Percentiles rank a stretch among this genome's conserved stretches.
phyloP scores from a whole-genome alignment of 2,888 invertebrate species.

The Tuta absoluta region DNA sequence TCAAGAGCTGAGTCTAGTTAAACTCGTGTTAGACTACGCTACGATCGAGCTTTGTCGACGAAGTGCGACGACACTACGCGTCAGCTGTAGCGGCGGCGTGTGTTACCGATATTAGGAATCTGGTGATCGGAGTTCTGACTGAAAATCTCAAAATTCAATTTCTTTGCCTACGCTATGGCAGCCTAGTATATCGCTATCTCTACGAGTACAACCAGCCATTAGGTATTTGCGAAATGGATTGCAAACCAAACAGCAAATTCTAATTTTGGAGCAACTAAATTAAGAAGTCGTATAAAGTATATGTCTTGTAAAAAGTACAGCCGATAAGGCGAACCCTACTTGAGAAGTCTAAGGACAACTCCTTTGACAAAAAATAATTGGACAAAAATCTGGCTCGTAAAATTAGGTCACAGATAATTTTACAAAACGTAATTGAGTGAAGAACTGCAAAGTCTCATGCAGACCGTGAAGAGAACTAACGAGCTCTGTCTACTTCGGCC shows the following conservation, averaged over 20 bases:
- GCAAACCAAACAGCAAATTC: background rate
- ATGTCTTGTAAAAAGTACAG: background rate
- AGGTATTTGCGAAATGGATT: background rate
- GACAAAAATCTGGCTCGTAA: background rate
- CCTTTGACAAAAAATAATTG: conserved; percentile 14
- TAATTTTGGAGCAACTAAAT: background rate
- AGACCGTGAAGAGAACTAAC: conserved; percentile 24
- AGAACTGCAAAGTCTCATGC: conserved; percentile 22
- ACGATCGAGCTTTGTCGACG: background rate
- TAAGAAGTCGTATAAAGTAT: background rate
- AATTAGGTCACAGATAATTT: conserved; percentile 20
- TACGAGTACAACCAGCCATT: no score
- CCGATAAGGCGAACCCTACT: background rate
- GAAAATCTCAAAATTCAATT: no score
- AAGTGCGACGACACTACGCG: background rate
- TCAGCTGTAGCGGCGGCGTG: background rate
- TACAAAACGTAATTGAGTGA: conserved; percentile 21
- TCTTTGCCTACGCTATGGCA: no score
- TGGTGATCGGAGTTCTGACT: no score
- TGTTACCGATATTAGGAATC: no score
- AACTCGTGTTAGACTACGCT: background rate
- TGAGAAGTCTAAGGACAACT: background rate
- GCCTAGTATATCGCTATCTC: no score
- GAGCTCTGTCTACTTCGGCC: conserved; percentile 12
- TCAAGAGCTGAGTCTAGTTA: background rate